Evolutionary conservation across 2,113 vertebrate genomes (phyloP), one percentile per base, ranked within the genome.

Genomic region (Rhinoderma darwinii): DNA sequence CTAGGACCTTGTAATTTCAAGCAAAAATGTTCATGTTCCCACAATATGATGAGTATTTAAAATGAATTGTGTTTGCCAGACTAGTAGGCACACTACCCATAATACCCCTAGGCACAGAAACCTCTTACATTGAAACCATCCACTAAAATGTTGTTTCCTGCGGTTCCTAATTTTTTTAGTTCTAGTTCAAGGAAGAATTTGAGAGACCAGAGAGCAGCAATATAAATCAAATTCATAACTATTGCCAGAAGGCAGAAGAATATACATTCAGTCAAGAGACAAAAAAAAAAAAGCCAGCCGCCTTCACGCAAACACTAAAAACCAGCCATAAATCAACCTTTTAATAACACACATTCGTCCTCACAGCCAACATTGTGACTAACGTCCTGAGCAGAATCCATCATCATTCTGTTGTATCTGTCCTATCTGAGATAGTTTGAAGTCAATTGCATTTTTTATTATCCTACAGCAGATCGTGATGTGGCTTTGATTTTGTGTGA

Each of bases 251-350:
- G 78, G 78, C 32, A 59, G 59, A 81, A 39, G 44, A 72, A 84
- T 72, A 72, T 50, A 72, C 51, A 76, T 84, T 76, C 83, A 74
- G 72, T 47, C 35, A 63, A n/a, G 11, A 84, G 50, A 74, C 47
- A n/a, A 72, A 72, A 39, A 63, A 73, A 35, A 75, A 78, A 74
- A 74, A 37, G 22, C 50, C 54, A 35, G 72, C 51, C 54, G 73
- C 72, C 50, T 84, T 63, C 83, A 84, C 54, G 83, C 83, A 84
- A 84, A 84, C 83, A 84, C 83, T 84, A 76, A 84, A 70, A 84
- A 84, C 11, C 50, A 18, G 32, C 83, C 83, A 84, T 84, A 84
- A 84, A 84, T 74, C 83, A 75, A 39, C 70, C 73, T 76, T 84
- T 84, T 84, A 84, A 84, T 84, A 84, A 84, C 73, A 84, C 37